Evolutionary conservation across 2,888 invertebrate genomes (phyloP), one percentile per base, ranked within the genome.

Genomic region (Margaritifera margaritifera): DNA sequence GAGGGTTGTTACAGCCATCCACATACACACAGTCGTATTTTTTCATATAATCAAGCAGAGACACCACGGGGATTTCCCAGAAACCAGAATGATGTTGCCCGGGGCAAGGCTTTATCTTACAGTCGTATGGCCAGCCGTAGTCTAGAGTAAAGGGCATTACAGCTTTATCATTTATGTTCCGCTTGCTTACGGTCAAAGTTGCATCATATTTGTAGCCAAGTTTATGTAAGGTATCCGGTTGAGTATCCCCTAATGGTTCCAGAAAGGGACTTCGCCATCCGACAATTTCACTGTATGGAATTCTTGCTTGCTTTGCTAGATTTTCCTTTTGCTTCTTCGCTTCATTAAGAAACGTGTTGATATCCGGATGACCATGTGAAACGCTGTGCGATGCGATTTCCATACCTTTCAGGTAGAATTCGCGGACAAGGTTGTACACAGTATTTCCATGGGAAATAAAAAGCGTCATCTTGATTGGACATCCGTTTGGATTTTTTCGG

Each of bases 381-480:
- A 86, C 83, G 64, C 85, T 85, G 62, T 85, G 85, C 4, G 78
- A 76, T 4, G 82, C 85, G 22, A 85, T 82, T 64, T 85, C 85
- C 79, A 83, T 81, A 2, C 85, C 85, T 31, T 79, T 72, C n/a
- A 77, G 72, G 65, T 85, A 78, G 51, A 86, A 81, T 27, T 83
- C 80, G 52, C 77, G 66, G n/a, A 86, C 83, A 92, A 97, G 96
- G 91, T 96, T 95, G 92, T 99, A 99, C 92, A 99, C 97, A 66
- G 99, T 99, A 97, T 98, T 99, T 91, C 99, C 98, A 90, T 99
- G 98, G 62, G 97, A 98, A 75, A 99, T 96, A 91, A 98, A 99
- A 92, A 99, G 97, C 54, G 99, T 98, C 71, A 96, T 96, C 94
- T 96, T 86, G 95, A 92, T 92, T 0, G 91, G 91, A 71, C 93